Percentiles rank a stretch among this genome's conserved stretches.
These are phyloP conservation scores for Hanleya hanleyi DNA, from an alignment of 2,888 invertebrate genomes.

Conservation along the genomic window DNA sequence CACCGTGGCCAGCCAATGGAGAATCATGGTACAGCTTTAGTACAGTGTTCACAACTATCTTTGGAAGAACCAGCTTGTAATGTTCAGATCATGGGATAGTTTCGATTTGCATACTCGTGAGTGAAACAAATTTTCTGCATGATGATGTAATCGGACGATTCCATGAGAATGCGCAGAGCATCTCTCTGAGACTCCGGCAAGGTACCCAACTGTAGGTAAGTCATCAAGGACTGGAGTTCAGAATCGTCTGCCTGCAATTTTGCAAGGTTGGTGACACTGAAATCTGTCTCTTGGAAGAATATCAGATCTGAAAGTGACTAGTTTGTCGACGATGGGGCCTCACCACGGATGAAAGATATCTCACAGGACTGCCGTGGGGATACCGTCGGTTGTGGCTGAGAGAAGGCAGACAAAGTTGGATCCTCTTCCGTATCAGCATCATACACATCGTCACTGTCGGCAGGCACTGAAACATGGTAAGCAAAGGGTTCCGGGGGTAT, in stretches of 20 bases:
- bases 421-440: slow-evolving; percentile 2
- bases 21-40: slow-evolving; percentile 9
- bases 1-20: slow-evolving; percentile 19
- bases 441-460: background rate
- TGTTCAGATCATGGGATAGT: slow-evolving; percentile 5
- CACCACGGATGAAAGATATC: no score
- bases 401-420: no score
- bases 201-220: slow-evolving; percentile 9
- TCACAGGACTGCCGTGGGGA: no score
- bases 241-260: slow-evolving; percentile 19
- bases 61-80: slow-evolving; percentile 16
- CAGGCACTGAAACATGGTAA: no score
- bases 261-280: slow-evolving; percentile 10
- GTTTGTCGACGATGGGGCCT: no score
- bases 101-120: slow-evolving; percentile 18
- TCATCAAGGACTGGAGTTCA: slow-evolving; percentile 19
- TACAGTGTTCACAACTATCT: background rate
- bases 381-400: no score
- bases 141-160: slow-evolving; percentile 4
- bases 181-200: slow-evolving; percentile 31
- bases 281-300: background rate
- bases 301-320: background rate
- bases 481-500: no score
- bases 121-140: slow-evolving; percentile 12
- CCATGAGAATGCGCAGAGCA: slow-evolving; percentile 19